Conservation (phyloP, 2,113 vertebrate genomes). For the Cyanistes caeruleus region DNA sequence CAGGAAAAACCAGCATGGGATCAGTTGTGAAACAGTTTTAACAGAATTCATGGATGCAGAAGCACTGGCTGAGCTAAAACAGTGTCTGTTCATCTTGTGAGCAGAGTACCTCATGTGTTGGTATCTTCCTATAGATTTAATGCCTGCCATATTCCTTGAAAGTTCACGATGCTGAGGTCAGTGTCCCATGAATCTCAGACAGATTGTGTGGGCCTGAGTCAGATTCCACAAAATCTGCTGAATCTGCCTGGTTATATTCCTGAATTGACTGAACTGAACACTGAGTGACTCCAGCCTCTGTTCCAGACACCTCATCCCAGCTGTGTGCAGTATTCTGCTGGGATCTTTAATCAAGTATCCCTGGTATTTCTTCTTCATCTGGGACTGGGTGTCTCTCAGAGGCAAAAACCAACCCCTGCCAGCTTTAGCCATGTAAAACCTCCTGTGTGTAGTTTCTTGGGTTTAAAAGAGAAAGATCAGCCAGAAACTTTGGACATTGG, state of each 20-base stretch:
- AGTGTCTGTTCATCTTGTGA: neutral
- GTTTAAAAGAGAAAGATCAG: neutral
- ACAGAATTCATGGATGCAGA: neutral
- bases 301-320: neutral
- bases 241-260: neutral
- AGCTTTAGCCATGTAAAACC: neutral
- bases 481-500: neutral
- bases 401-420: accelerated
- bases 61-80: neutral
- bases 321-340: accelerated
- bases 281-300: neutral
- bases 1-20: neutral
- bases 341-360: neutral
- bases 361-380: neutral
- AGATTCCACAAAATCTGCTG: neutral
- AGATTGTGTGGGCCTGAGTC: neutral
- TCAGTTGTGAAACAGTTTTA: neutral
- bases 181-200: neutral
- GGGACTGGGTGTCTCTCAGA: neutral
- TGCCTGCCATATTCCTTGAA: neutral
- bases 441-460: neutral
- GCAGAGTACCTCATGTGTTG: neutral
- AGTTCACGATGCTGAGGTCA: accelerated
- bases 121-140: neutral
- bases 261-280: neutral